Conservation (phyloP, 2,113 vertebrate genomes). For the Galeopterus variegatus region DNA sequence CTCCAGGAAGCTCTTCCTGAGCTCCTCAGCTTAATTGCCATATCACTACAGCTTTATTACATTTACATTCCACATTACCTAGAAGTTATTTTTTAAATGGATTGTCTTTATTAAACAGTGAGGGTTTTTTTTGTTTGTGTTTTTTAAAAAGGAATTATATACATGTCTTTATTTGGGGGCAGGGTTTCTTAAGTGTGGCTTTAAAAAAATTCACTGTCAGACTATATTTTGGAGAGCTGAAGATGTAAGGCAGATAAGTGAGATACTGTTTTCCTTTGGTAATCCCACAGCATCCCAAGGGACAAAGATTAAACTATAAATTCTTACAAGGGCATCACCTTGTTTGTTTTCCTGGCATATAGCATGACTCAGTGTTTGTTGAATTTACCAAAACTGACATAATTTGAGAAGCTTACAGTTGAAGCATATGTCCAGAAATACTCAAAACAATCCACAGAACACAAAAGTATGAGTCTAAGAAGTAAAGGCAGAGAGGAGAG, state of each 20-base stretch:
- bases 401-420: conserved; percentile 21
- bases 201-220: neutral
- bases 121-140: neutral
- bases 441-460: neutral
- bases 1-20: neutral
- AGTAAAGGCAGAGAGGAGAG: neutral
- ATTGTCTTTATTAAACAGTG: conserved; percentile 23
- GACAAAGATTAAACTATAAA: neutral
- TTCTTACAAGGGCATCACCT: neutral
- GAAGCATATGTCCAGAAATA: neutral
- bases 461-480: neutral
- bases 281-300: neutral
- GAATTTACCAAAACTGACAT: conserved; percentile 13
- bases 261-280: neutral
- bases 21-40: neutral
- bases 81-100: neutral
- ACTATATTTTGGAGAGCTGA: neutral
- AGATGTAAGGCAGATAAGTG: neutral
- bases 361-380: conserved; percentile 14
- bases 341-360: neutral
- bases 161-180: neutral
- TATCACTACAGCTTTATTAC: too few species aligned
- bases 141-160: conserved; percentile 7
- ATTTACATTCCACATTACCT: neutral
- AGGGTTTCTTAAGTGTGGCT: neutral